phyloP scores from a whole-genome alignment of 2,797 vertebrate genomes.

The Nannoperca australis region DNA sequence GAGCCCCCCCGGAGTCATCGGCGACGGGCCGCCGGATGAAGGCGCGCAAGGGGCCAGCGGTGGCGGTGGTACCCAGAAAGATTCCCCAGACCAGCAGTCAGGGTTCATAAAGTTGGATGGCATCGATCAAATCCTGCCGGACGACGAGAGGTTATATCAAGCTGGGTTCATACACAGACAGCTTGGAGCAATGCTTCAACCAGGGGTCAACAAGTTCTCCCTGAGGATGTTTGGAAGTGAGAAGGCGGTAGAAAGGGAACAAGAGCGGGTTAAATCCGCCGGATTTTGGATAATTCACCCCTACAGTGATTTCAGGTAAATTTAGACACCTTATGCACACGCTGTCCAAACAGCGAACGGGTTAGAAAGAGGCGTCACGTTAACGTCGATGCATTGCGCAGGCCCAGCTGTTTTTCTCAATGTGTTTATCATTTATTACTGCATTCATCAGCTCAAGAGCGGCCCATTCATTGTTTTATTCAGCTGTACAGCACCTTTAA shows the following conservation, averaged over 20 bases:
- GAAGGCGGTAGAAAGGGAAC: constrained; percentile 98
- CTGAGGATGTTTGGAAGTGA: constrained; percentile 99
- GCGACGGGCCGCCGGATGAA: constrained; percentile 77
- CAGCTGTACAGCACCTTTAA: neutral
- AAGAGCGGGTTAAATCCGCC: constrained; percentile 97
- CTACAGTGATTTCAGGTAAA: constrained; percentile 99
- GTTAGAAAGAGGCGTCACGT: constrained; percentile 28
- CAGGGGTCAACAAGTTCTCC: constrained; percentile 99
- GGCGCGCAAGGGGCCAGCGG: constrained; percentile 80
- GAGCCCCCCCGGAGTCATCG: constrained; percentile 86
- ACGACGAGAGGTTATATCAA: constrained; percentile 93
- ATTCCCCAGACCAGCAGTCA: constrained; percentile 84
- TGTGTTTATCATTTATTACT: constrained; percentile 18
- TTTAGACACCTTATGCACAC: constrained; percentile 22
- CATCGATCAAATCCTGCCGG: constrained; percentile 93
- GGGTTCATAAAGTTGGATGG: constrained; percentile 93
- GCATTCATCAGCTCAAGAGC: constrained; percentile 18
- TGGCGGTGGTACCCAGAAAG: constrained; percentile 75
- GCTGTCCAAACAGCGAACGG: constrained; percentile 17
- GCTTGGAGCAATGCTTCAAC: constrained; percentile 97
- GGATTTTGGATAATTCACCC: constrained; percentile 99
- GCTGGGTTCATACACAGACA: constrained; percentile 97
- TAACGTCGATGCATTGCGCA: constrained; percentile 16
- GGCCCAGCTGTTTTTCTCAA: constrained; percentile 44
- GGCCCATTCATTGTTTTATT: constrained; percentile 26